Conservation (phyloP, 2,888 invertebrate species). For the Dryobotodes eremita region DNA sequence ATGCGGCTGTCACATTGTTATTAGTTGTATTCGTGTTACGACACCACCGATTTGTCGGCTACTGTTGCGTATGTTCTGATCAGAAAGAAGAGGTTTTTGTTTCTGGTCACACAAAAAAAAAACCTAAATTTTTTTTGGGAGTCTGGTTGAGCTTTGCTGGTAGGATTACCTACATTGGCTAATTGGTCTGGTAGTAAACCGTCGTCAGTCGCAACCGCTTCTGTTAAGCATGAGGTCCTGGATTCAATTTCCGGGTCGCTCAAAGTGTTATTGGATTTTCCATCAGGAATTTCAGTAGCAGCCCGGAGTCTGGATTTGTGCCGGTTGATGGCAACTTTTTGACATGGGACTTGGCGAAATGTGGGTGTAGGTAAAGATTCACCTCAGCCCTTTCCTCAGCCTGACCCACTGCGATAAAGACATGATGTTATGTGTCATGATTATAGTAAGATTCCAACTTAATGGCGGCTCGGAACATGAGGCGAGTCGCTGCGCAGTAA, state of each 20-base stretch:
- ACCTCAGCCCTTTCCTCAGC: background rate
- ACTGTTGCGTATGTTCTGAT: slow-evolving; percentile 4
- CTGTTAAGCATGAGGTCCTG: background rate
- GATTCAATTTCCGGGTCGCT: background rate
- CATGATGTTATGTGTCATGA: background rate
- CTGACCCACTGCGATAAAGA: background rate
- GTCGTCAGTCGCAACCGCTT: background rate
- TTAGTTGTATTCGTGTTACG: slow-evolving; percentile 63
- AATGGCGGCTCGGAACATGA: too few relatives aligned
- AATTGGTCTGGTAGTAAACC: background rate
- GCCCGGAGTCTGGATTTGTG: background rate
- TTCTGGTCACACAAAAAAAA: background rate
- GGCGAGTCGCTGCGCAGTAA: too few relatives aligned
- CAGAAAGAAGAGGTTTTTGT: background rate
- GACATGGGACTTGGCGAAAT: background rate
- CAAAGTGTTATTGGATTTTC: background rate
- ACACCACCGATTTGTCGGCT: slow-evolving; percentile 37
- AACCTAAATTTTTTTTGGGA: background rate
- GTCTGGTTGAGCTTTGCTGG: background rate
- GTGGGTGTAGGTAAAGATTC: background rate
- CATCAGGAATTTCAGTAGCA: background rate
- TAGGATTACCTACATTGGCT: background rate
- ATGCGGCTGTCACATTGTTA: slow-evolving; percentile 69
- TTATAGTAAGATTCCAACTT: too few relatives aligned
- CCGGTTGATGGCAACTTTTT: background rate